These are phyloP conservation scores for Aphyosemion australe DNA, from an alignment of 2,113 vertebrate genomes.

Conservation along the genomic window DNA sequence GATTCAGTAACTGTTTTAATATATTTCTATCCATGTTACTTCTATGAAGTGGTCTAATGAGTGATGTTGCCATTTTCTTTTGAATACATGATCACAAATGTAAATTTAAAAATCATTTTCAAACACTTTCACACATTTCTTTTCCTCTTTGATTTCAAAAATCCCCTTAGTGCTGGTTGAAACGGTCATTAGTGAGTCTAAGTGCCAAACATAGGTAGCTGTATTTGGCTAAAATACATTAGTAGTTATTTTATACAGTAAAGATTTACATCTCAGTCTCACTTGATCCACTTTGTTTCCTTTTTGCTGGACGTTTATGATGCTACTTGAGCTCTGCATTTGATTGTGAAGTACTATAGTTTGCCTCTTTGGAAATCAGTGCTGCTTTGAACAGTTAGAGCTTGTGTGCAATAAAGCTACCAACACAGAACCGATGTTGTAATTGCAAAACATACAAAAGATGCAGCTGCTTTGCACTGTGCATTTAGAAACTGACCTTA, in stretches of 20 bases:
- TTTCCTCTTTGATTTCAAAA: constrained; percentile 10
- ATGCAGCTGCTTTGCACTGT: constrained; percentile 59
- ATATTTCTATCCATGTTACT: constrained; percentile 56
- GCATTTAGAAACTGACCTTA: constrained; percentile 48
- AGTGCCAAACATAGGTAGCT: constrained; percentile 25
- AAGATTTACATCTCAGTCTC: constrained; percentile 3
- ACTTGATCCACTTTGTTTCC: constrained; percentile 38
- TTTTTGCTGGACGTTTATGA: constrained; percentile 54
- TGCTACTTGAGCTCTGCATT: constrained; percentile 79
- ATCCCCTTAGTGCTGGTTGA: background rate
- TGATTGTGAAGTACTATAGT: constrained; percentile 66
- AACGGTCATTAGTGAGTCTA: background rate
- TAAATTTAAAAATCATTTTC: no score
- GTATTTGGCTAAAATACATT: constrained; percentile 1
- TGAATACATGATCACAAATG: constrained; percentile 15
- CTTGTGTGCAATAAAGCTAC: constrained; percentile 64
- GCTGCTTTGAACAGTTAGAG: constrained; percentile 60
- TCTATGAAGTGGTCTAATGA: constrained; percentile 64
- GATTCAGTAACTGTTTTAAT: constrained; percentile 35
- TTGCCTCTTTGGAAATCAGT: constrained; percentile 59
- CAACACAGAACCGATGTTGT: constrained; percentile 52
- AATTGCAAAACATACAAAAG: constrained; percentile 61
- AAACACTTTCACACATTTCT: background rate
- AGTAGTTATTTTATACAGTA: constrained; percentile 4
- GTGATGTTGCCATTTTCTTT: constrained; percentile 19